Conservation (phyloP, 2,888 invertebrate genomes). For the Tiphia femorata region DNA sequence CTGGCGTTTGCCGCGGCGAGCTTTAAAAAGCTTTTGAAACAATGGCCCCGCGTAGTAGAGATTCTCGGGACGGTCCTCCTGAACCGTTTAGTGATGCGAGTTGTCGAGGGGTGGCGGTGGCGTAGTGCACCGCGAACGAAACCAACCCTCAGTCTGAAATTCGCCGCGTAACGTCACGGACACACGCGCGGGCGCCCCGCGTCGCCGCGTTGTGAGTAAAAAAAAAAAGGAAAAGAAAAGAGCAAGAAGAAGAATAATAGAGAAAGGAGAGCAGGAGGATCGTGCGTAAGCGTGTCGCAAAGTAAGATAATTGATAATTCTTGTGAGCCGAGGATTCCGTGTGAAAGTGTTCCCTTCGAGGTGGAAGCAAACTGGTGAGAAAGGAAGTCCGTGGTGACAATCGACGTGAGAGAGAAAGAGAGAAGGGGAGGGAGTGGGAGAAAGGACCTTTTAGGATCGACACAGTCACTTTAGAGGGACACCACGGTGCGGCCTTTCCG, state of each 20-base stretch:
- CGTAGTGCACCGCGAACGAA: conserved; percentile 27
- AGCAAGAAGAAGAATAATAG: background rate
- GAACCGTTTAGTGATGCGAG: conserved; percentile 26
- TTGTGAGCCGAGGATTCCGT: too few relatives aligned
- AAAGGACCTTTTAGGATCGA: conserved; percentile 17
- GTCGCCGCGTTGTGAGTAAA: conserved; percentile 5
- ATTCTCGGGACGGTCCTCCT: background rate
- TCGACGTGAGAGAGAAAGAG: conserved; percentile 16
- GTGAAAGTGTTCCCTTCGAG: background rate
- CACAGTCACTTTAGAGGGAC: too few relatives aligned
- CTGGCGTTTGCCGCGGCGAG: too few relatives aligned
- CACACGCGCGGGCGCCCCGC: conserved; percentile 11
- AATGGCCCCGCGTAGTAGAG: background rate
- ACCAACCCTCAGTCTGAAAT: conserved; percentile 44
- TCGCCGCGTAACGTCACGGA: conserved; percentile 27
- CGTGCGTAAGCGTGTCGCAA: background rate
- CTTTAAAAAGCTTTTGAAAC: background rate
- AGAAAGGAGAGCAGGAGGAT: background rate
- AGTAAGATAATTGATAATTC: too few relatives aligned
- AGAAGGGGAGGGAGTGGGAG: background rate
- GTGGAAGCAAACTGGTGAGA: conserved; percentile 1
- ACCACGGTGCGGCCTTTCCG: too few relatives aligned
- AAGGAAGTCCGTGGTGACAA: conserved; percentile 20
- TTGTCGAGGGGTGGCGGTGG: conserved; percentile 38
- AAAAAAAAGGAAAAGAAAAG: background rate